Evolutionary conservation across 2,113 vertebrate genomes (phyloP).

Genomic region (Aphyosemion australe): DNA sequence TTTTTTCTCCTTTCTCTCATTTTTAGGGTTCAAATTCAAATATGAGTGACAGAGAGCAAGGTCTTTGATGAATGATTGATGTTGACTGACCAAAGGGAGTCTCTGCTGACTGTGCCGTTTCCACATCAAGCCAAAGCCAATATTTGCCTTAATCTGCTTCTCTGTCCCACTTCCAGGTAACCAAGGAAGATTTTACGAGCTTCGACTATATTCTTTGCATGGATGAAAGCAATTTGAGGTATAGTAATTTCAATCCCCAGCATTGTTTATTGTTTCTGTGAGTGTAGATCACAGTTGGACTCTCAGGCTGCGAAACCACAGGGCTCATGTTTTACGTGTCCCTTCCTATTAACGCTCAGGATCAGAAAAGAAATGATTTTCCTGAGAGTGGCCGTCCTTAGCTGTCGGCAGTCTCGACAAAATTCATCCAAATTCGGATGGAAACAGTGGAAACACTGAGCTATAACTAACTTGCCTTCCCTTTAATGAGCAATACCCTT

Average conservation of each 20-base stretch:
- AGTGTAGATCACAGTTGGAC: neutral
- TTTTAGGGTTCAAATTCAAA: neutral
- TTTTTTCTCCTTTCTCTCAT: neutral
- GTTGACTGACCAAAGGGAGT: slow-evolving; percentile 12
- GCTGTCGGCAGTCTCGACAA: neutral
- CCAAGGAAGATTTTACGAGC: slow-evolving; percentile 89
- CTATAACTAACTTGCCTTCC: slow-evolving; percentile 45
- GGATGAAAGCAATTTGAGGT: slow-evolving; percentile 97
- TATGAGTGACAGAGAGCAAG: neutral
- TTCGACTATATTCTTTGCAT: slow-evolving; percentile 96
- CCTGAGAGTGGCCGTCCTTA: neutral
- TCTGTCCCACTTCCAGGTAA: slow-evolving; percentile 81
- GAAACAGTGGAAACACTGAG: slow-evolving; percentile 42
- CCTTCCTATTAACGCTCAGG: neutral
- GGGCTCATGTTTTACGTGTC: slow-evolving; percentile 20
- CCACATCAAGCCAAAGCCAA: slow-evolving; percentile 40
- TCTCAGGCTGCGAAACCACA: neutral
- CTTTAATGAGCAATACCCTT: slow-evolving; percentile 71
- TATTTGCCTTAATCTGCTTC: slow-evolving; percentile 44
- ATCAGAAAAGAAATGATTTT: slow-evolving; percentile 5
- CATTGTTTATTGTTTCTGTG: slow-evolving; percentile 2
- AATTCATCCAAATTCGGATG: slow-evolving; percentile 19
- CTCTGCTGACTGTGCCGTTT: slow-evolving; percentile 15
- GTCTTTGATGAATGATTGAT: neutral
- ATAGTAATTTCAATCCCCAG: slow-evolving; percentile 20